A percentile compares a stretch with the other conserved stretches of the same genome.
Conservation (phyloP, 2,797 vertebrate genomes). For the Protosalanx chinensis region DNA sequence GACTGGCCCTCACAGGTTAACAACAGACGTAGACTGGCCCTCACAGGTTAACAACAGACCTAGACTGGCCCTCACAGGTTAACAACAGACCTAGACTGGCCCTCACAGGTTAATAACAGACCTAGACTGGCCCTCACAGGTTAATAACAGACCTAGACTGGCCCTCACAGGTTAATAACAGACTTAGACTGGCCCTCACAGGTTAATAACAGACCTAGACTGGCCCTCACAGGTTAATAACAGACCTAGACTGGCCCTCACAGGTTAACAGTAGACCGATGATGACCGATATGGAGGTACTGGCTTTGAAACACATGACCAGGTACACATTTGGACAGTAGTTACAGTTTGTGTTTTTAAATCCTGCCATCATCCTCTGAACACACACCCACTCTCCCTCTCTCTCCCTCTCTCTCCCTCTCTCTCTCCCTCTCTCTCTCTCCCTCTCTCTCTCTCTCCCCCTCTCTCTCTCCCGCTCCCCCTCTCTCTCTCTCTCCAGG, state of each 20-base stretch:
- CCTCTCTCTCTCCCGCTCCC: not conserved
- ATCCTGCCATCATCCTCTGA: not conserved
- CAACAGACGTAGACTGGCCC: not conserved
- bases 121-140: not conserved
- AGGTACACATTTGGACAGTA: not conserved
- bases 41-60: not conserved
- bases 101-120: too few relatives aligned
- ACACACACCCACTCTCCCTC: not conserved
- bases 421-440: too few relatives aligned
- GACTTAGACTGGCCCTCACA: not conserved
- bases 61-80: not conserved
- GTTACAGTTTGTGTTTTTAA: not conserved
- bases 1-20: not conserved
- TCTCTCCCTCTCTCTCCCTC: not conserved
- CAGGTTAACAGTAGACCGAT: not conserved
- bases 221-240: not conserved
- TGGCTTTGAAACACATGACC: not conserved
- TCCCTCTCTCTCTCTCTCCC: not conserved
- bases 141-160: not conserved
- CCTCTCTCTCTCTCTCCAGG: not conserved
- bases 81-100: not conserved
- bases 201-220: not conserved
- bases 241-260: not conserved
- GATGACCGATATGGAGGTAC: too few relatives aligned
- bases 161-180: conserved; percentile 28